Conservation (phyloP, 2,113 vertebrate genomes). For the Martes martes region DNA sequence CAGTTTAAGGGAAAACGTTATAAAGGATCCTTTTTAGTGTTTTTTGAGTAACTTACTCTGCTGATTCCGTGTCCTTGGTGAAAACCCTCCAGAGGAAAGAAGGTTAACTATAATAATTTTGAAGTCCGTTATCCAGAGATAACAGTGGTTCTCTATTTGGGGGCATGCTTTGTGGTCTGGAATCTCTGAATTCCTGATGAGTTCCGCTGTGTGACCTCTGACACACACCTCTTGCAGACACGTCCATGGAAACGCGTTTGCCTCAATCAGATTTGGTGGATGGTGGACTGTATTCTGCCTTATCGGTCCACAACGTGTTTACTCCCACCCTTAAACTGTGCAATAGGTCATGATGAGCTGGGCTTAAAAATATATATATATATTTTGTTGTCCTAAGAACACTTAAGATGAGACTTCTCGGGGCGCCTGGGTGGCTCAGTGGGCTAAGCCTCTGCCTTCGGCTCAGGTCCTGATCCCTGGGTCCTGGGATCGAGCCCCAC, state of each 20-base stretch:
- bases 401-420: too few relatives aligned
- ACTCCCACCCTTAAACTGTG: background rate
- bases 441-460: too few relatives aligned
- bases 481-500: too few relatives aligned
- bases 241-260: background rate
- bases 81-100: background rate
- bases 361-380: background rate
- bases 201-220: background rate
- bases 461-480: too few relatives aligned
- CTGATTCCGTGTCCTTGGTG: background rate
- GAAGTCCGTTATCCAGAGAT: background rate
- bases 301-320: background rate
- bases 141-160: rapidly evolving
- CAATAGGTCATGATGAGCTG: background rate
- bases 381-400: background rate
- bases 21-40: background rate
- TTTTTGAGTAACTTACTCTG: background rate
- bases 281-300: too few relatives aligned
- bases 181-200: background rate
- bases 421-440: too few relatives aligned
- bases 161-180: background rate
- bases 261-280: background rate
- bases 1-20: background rate
- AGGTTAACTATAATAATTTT: background rate
- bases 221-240: background rate